Base-by-base conservation (phyloP, 2,888 invertebrate species). In the Perizoma affinitatum region DNA sequence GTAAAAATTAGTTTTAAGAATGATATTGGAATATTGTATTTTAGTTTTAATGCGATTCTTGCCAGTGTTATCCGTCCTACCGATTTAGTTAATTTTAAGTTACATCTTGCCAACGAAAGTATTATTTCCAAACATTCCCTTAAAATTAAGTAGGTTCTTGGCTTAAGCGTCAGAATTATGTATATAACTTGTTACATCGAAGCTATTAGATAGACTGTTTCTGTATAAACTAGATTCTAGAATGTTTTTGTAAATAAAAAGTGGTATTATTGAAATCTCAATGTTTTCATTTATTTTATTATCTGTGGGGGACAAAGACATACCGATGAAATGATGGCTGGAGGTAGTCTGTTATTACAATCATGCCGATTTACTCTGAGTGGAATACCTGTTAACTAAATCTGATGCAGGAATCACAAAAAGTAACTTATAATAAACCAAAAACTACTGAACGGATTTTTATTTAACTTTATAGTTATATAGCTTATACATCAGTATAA, bases 91-190 rank as follows among this genome's bases (percentile, higher is more conserved):
- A 63, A 63, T 62, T 65, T 71, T 75, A 69, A 45, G 67, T 69
- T 66, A 74, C 87, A 90, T 90, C 90, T 91, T 90, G 80, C 91
- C 91, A 70, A 73, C 66, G 50, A 80, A 78, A 90, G 91, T 92
- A 92, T 92, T 91, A 64, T 53, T 64, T 63, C 45, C 56, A 70
- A 72, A 76, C 69, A 66, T 66, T 72, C 61, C 63, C 49, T 47
- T 54, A 58, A 38, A 65, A 61, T 22, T 44, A 58, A 22, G 47
- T 57, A 65, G 6, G 38, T 51, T 52, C 63, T 63, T 68, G 65
- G 66, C 54, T 64, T n/a, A 22, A 11, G 33, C 3, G 67, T 63
- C 69, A 72, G 69, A 73, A 72, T 71, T 72, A 47, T 71, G 72
- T 72, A 72, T 63, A 73, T 72, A 69, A 68, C 72, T 22, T 75